Base-by-base conservation (phyloP, 2,888 invertebrate genomes). In the Hoplodrina ambigua region DNA sequence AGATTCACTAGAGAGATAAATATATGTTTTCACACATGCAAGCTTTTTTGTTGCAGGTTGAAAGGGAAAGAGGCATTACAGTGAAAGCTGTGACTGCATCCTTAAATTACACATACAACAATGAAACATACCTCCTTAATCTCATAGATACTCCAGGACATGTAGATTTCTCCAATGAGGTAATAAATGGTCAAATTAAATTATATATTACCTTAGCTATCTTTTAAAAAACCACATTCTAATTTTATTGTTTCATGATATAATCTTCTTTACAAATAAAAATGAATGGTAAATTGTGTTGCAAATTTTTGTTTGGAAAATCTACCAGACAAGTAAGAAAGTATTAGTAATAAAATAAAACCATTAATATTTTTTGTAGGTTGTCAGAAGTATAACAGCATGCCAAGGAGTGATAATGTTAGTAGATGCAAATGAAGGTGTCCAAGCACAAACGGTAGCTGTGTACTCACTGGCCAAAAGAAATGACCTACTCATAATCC, bases 81-180 rank as follows among this genome's bases (percentile, higher is more conserved):
- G 99, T 99, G 0, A 99, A 99, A 94, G 99, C 99, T 13, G 99
- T 99, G 87, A 98, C 99, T 46, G 99, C 98, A 6, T 98, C 99
- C 0, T 96, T 99, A 76, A 96, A 98, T 76, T 98, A 98, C 89
- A 96, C 96, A 33, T 97, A 97, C 86, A 96, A 97, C 37, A 97
- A 97, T 65, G 94, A 97, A 86, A 93, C 96, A 30, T 99, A 98
- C 94, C 96, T 99, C 44, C 96, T 99, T 1, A 99, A 99, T 93
- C 96, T 99, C 33, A 99, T 99, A 85, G 99, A 99, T 91, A 99
- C 99, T 20, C 99, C 99, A 7, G 99, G 99, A 3, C 99, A 99
- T 96, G 99, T 99, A 0, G 99, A 99, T 93, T 99, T 99, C 93
- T 97, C 98, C 19, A 99, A 98, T 95, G 99, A 99, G 96, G 99